Conservation (phyloP, 2,888 invertebrate species). For the Salpingus planirostris region DNA sequence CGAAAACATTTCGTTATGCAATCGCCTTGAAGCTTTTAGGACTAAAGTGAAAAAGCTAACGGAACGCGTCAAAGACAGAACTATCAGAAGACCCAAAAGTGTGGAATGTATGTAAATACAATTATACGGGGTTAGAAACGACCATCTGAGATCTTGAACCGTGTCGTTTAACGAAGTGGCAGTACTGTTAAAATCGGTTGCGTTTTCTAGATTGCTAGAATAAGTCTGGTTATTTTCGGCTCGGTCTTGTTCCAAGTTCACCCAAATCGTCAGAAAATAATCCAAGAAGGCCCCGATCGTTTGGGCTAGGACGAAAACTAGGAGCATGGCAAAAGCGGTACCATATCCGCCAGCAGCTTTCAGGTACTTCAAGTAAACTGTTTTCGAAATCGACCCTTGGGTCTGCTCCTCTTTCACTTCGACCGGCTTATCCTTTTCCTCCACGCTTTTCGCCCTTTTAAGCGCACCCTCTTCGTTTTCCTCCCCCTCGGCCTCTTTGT, state of each 20-base stretch:
- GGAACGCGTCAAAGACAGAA: slow-evolving; percentile 40
- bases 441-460: slow-evolving; percentile 61
- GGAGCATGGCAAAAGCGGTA: slow-evolving; percentile 49
- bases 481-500: slow-evolving; percentile 22
- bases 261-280: slow-evolving; percentile 68
- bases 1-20: slow-evolving; percentile 44
- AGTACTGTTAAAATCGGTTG: too few species aligned
- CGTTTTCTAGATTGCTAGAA: slow-evolving; percentile 8
- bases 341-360: slow-evolving; percentile 60
- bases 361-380: slow-evolving; percentile 60
- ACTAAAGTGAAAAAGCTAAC: slow-evolving; percentile 45
- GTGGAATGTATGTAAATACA: slow-evolving; percentile 36
- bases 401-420: slow-evolving; percentile 6
- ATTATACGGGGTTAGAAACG: too few species aligned
- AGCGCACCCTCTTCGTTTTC: slow-evolving; percentile 19
- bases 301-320: slow-evolving; percentile 63
- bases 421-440: slow-evolving; percentile 46
- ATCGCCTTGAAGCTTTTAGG: slow-evolving; percentile 43
- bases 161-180: too few species aligned
- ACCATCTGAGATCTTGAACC: too few species aligned
- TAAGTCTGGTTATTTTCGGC: slow-evolving; percentile 46
- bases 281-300: slow-evolving; percentile 63
- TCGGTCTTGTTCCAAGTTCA: slow-evolving; percentile 25
- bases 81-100: slow-evolving; percentile 31
- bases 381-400: slow-evolving; percentile 43